These are phyloP conservation scores for Tolmerus cingulatus DNA, from an alignment of 2,888 invertebrate species.

Conservation along the genomic window DNA sequence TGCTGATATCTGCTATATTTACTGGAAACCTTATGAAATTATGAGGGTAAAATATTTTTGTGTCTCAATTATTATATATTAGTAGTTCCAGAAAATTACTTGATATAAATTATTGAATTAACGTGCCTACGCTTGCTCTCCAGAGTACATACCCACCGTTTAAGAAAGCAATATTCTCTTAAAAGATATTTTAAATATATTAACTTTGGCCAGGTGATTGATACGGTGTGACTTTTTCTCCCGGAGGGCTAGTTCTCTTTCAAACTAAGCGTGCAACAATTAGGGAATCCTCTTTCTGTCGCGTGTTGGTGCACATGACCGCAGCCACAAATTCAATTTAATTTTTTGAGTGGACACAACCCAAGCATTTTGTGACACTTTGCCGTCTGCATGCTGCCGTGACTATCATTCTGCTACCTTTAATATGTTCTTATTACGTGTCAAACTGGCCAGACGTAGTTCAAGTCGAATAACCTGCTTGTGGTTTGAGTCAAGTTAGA, in stretches of 20 bases:
- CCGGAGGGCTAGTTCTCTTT: neutral
- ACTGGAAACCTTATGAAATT: neutral
- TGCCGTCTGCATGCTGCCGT: slow-evolving; percentile 11
- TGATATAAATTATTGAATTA: neutral
- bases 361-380: slow-evolving; percentile 20
- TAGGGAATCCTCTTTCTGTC: neutral
- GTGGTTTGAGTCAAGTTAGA: slow-evolving; percentile 10
- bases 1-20: neutral
- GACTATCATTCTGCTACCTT: slow-evolving; percentile 36
- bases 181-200: neutral
- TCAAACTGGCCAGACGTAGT: neutral
- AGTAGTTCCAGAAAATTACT: neutral
- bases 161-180: neutral
- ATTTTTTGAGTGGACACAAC: slow-evolving; percentile 1
- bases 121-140: neutral
- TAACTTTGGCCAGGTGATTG: slow-evolving; percentile 1
- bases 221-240: neutral
- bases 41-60: neutral
- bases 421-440: slow-evolving; percentile 13
- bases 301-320: slow-evolving; percentile 16
- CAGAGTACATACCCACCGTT: neutral
- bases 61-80: neutral
- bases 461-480: neutral
- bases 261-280: neutral
- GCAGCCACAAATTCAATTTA: slow-evolving; percentile 23